Evolutionary conservation across 2,113 vertebrate species (phyloP), one percentile per base, ranked within the genome.

Genomic region (Chloropsis hardwickii): DNA sequence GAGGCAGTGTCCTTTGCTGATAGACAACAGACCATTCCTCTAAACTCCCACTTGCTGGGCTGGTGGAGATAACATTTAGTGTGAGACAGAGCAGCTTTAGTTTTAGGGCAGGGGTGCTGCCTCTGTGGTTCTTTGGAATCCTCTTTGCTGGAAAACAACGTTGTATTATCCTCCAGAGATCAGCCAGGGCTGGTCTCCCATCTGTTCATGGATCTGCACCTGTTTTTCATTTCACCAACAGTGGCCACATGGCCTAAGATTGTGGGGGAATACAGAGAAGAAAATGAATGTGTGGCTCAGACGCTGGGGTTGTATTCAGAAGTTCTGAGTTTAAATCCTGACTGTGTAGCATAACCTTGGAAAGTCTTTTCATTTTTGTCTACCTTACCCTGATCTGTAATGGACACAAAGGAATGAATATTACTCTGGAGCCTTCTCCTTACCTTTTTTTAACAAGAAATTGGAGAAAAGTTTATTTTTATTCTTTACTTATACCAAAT

Each of bases 221-320:
- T 95, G 95, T 96, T 95, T 95, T 83, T 96, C 85, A 94, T 95
- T 95, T 95, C 58, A 94, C 81, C 95, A 94, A 44, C 50, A 78
- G 82, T 60, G 69, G 88, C 94, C 95, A 94, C 94, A 74, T 94
- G 94, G 90, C 76, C 78, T 65, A 57, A 85, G 78, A 85, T 14
- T 87, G 35, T 39, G n/a, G 20, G 42, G 81, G 31, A 85, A 72
- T 28, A 76, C 53, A 79, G 64, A 90, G 76, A 69, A 85, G 84
- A 82, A 73, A 88, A 93, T 62, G 28, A 50, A 39, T 40, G 66
- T 85, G 78, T 76, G 27, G 33, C 56, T 94, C 45, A 87, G 69
- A 61, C 81, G 37, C 65, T 57, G 44, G 53, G 28, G 15, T 9
- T 94, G 44, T n/a, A 65, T 69, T 93, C 58, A 78, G 62, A 90